phyloP scores from a whole-genome alignment of 92 coral and sea anemone genomes.

The Palythoa grandiflora region DNA sequence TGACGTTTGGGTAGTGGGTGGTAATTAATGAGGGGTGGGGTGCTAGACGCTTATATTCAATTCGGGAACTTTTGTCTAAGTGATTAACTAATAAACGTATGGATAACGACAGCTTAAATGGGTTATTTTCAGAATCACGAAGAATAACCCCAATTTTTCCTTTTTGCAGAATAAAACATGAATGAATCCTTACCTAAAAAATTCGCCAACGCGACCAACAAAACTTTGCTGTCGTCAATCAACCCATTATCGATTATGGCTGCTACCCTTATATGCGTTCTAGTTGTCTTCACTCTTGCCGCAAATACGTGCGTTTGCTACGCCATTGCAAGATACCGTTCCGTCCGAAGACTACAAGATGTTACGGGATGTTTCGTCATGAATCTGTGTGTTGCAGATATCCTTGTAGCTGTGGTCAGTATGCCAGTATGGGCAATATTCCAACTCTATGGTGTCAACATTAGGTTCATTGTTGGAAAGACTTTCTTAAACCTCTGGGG shows the following conservation, averaged over 20 bases:
- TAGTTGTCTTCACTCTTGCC: slow-evolving; percentile 67
- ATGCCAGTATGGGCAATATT: slow-evolving; percentile 88
- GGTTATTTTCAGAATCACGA: too few species aligned
- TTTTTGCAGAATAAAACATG: not conserved
- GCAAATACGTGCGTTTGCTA: slow-evolving; percentile 82
- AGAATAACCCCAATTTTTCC: too few species aligned
- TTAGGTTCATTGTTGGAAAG: slow-evolving; percentile 51
- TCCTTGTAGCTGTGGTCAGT: slow-evolving; percentile 81
- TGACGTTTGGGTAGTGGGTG: too few species aligned
- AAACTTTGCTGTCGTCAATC: too few species aligned
- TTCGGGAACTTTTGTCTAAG: too few species aligned
- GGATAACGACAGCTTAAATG: too few species aligned
- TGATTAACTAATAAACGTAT: too few species aligned
- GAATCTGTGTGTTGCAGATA: slow-evolving; percentile 88
- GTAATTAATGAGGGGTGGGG: too few species aligned
- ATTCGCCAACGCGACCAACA: slow-evolving; percentile 3
- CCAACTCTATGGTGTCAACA: slow-evolving; percentile 65
- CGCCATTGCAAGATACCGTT: slow-evolving; percentile 76
- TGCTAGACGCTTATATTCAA: too few species aligned
- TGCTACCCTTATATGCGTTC: slow-evolving; percentile 68
- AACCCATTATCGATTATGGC: slow-evolving; percentile 59
- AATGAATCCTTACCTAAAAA: not conserved
- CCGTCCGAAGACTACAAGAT: slow-evolving; percentile 54
- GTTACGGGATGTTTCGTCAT: slow-evolving; percentile 84
- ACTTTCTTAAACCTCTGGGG: slow-evolving; percentile 73